Base-by-base conservation (phyloP, 1,140 invertebrate species). In the Cotesia typhae region DNA sequence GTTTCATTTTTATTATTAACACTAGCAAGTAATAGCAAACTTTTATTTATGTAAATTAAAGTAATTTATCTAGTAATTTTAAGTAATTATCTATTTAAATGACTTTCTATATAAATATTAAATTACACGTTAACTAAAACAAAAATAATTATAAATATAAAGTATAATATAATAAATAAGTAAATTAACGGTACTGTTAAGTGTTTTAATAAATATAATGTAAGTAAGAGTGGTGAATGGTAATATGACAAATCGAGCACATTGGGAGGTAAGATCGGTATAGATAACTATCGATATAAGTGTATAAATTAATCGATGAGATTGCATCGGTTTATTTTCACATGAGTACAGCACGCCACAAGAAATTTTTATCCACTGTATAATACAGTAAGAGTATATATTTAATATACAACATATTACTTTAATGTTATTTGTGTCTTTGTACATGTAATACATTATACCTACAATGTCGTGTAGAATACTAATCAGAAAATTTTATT, bases 261-360 rank as follows among this genome's bases (percentile, higher is more conserved):
- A 59, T 59, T 59, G 57, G 57, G 57, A 59, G 57, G 57, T 20
- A 59, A 59, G 57, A 59, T 59, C 57, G 41, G 41, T 47, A 47
- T 59, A 20, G 57, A 59, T 59, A 59, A 20, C 9, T 20, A 4
- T 59, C 57, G 51, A 66, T 47, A 47, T 47, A 47, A 47, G 41
- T 47, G 41, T 51, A 35, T 38, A 66, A 66, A 66, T 66, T 66
- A 41, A 66, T 66, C 37, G 38, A 66, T 66, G 64, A 66, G 38
- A 66, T 53, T 66, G 12, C 41, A 66, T 66, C 64, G 64, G 47
- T 51, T 51, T 38, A 41, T 66, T 66, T 66, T 66, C 64, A 66
- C 51, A 66, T 14, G 20, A 28, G 7, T n/a, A 37, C 41, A 35
- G 10, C 41, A 37, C 9, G 41, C n/a, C 9, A 12, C 14, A 20